Evolutionary conservation across 2,113 vertebrate species (phyloP).

Genomic region (Halichoeres trimaculatus): DNA sequence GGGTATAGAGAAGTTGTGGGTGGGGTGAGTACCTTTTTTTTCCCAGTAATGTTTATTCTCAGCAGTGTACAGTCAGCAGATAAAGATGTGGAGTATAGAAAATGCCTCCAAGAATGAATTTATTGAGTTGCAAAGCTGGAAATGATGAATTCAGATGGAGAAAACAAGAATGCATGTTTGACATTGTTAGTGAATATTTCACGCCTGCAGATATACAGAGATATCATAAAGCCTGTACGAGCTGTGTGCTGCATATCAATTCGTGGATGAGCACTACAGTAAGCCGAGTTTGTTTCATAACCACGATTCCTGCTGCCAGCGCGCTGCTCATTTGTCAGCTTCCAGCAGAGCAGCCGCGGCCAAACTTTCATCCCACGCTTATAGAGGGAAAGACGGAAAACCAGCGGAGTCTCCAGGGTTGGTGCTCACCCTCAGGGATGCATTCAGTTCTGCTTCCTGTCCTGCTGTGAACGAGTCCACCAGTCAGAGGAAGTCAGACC

Average conservation of each 20-base stretch:
- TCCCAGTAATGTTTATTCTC: not conserved
- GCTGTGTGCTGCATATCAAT: conserved; percentile 5
- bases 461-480: conserved; percentile 40
- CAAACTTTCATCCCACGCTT: conserved; percentile 42
- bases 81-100: not conserved
- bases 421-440: conserved; percentile 38
- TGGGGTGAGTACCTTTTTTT: too few relatives aligned
- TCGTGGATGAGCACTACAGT: conserved; percentile 15
- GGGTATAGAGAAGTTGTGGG: too few relatives aligned
- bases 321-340: conserved; percentile 45
- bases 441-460: conserved; percentile 67
- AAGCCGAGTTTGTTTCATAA: conserved; percentile 54
- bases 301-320: conserved; percentile 41
- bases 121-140: not conserved
- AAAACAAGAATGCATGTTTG: not conserved
- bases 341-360: conserved; percentile 33
- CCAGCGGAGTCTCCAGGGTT: conserved; percentile 35
- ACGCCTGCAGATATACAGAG: not conserved
- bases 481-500: conserved; percentile 34
- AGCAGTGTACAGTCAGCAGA: too few relatives aligned
- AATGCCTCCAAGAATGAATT: not conserved
- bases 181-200: not conserved
- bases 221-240: not conserved
- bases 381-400: conserved; percentile 34
- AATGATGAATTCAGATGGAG: not conserved